Percentiles rank a stretch among this genome's conserved stretches.
Evolutionary conservation across 2,113 vertebrate species (phyloP).

Genomic region (Ailurus styani): DNA sequence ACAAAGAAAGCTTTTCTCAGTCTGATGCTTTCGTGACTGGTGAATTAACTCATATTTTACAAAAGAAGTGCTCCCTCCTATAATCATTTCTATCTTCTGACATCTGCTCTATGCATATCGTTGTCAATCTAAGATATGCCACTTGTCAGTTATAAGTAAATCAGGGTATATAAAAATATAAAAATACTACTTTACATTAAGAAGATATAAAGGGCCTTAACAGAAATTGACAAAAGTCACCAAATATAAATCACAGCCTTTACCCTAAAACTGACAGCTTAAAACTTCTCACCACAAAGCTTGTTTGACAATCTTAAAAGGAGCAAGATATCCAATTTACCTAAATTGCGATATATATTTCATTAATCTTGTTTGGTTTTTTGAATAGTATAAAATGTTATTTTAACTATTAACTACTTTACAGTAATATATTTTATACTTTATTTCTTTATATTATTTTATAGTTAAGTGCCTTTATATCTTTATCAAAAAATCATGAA

Average conservation of each 20-base stretch:
- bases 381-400: not conserved
- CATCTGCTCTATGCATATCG: constrained; percentile 12
- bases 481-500: not conserved
- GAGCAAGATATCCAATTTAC: not conserved
- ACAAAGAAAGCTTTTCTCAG: not conserved
- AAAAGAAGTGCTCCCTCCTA: not conserved
- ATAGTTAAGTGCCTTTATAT: not conserved
- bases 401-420: not conserved
- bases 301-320: not conserved
- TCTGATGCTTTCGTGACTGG: not conserved
- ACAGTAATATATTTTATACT: not conserved
- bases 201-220: constrained; percentile 50
- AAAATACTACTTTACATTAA: constrained; percentile 59
- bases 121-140: not conserved
- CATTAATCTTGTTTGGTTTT: not conserved
- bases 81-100: constrained; percentile 56
- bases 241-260: constrained; percentile 31
- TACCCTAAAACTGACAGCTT: constrained; percentile 56
- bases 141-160: constrained; percentile 50
- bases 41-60: constrained; percentile 37
- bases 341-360: not conserved
- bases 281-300: not conserved
- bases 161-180: constrained; percentile 36
- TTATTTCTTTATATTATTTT: not conserved
- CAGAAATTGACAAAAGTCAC: constrained; percentile 50